Percentiles rank a stretch among this genome's conserved stretches.
phyloP scores from a whole-genome alignment of 1,140 invertebrate genomes.

The Periplaneta americana region DNA sequence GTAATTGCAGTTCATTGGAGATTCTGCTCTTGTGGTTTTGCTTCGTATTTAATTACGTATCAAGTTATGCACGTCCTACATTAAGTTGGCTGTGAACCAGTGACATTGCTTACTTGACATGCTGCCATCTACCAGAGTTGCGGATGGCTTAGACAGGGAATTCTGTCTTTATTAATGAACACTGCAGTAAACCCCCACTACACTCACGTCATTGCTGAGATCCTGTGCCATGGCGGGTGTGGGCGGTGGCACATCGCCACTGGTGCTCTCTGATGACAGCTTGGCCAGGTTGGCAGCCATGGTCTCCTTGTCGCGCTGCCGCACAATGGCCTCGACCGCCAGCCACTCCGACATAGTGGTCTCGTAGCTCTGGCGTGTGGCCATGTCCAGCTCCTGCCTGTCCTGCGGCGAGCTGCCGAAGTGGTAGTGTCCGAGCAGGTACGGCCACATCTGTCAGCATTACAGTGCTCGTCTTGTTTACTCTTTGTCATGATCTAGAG shows the following conservation, averaged over 20 bases:
- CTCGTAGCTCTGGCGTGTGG: slow-evolving; percentile 71
- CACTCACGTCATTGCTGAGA: slow-evolving; percentile 51
- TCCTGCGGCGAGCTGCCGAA: slow-evolving; percentile 70
- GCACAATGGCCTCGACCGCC: slow-evolving; percentile 86
- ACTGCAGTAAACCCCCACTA: too few relatives aligned
- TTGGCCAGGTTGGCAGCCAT: slow-evolving; percentile 54
- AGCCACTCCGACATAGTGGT: slow-evolving; percentile 92
- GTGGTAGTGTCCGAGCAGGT: slow-evolving; percentile 79
- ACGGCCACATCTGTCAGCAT: slow-evolving; percentile 86
- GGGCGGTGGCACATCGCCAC: slow-evolving; percentile 23
- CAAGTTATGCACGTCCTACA: too few relatives aligned
- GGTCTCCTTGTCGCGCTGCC: slow-evolving; percentile 71
- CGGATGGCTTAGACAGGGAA: too few relatives aligned
- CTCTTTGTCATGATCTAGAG: too few relatives aligned
- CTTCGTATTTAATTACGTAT: too few relatives aligned
- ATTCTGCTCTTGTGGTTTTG: too few relatives aligned
- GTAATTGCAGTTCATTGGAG: too few relatives aligned
- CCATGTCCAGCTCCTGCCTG: slow-evolving; percentile 57
- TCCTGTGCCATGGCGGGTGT: slow-evolving; percentile 31
- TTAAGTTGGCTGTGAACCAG: too few relatives aligned
- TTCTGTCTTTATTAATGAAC: too few relatives aligned
- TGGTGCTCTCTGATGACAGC: slow-evolving; percentile 45
- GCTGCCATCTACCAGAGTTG: too few relatives aligned
- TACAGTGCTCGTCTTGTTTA: too few relatives aligned
- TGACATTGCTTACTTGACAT: too few relatives aligned